Conservation (phyloP, 2,888 invertebrate species). For the Cenopis cana region DNA sequence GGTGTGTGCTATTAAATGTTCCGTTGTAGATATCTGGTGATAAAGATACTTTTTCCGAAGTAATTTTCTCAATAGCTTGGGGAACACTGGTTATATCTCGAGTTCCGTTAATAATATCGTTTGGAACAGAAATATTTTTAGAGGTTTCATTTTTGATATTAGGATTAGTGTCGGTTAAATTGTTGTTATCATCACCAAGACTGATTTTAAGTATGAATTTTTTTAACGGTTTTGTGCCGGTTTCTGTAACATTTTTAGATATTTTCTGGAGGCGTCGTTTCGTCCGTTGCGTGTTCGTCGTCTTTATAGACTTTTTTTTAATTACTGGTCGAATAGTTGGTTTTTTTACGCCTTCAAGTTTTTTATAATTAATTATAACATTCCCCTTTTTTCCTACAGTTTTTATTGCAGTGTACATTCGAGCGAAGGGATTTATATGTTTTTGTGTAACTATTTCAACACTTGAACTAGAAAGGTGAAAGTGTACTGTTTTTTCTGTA, state of each 20-base stretch:
- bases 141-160: neutral
- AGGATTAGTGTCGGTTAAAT: neutral
- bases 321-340: neutral
- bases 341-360: neutral
- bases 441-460: neutral
- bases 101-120: neutral
- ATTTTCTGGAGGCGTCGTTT: neutral
- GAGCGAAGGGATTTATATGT: neutral
- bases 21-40: neutral
- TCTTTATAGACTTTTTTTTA: neutral
- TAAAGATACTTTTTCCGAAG: neutral
- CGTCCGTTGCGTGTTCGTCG: neutral
- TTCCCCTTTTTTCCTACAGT: neutral
- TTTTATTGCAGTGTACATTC: neutral
- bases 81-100: neutral
- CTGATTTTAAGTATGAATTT: neutral
- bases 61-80: neutral
- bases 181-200: neutral
- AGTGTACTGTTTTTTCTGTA: too few species aligned
- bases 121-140: neutral
- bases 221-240: neutral
- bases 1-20: neutral
- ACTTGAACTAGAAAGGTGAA: neutral
- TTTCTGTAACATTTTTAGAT: neutral
- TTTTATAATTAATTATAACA: neutral